Percentiles rank a stretch among this genome's conserved stretches.
Conservation (phyloP, 1,140 invertebrate genomes). For the Gryllus bimaculatus region DNA sequence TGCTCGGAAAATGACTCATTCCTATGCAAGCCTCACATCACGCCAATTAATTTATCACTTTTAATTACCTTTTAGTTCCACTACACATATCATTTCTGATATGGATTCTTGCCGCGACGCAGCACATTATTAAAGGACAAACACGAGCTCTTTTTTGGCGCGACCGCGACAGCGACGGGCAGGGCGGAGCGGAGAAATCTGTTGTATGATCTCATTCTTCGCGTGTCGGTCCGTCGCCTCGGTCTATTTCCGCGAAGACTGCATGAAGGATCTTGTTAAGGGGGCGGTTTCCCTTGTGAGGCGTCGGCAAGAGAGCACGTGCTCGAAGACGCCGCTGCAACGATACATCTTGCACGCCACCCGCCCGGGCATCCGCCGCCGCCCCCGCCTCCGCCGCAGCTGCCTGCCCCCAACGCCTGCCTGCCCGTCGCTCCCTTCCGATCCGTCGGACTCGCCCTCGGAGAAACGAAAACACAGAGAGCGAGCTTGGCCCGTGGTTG, state of each 20-base stretch:
- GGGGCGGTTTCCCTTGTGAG: too few species aligned
- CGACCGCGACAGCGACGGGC: too few species aligned
- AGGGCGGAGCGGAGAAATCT: neutral
- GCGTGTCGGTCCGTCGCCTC: neutral
- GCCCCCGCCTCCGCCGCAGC: too few species aligned
- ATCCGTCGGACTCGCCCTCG: too few species aligned
- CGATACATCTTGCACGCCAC: too few species aligned
- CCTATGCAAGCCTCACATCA: neutral
- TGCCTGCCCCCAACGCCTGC: too few species aligned
- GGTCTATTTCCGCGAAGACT: neutral
- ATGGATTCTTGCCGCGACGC: neutral
- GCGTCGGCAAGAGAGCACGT: neutral
- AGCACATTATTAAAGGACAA: neutral
- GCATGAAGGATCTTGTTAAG: neutral
- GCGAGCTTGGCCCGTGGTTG: too few species aligned
- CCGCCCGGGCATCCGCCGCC: too few species aligned
- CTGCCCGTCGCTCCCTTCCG: too few species aligned
- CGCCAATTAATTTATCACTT: neutral
- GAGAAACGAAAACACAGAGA: too few species aligned
- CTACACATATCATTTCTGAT: neutral
- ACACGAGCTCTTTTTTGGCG: neutral
- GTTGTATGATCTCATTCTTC: neutral
- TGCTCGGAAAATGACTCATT: neutral
- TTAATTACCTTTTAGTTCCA: neutral
- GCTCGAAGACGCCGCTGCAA: neutral